Base-by-base conservation (phyloP, 2,113 vertebrate species). In the Perognathus longimembris region DNA sequence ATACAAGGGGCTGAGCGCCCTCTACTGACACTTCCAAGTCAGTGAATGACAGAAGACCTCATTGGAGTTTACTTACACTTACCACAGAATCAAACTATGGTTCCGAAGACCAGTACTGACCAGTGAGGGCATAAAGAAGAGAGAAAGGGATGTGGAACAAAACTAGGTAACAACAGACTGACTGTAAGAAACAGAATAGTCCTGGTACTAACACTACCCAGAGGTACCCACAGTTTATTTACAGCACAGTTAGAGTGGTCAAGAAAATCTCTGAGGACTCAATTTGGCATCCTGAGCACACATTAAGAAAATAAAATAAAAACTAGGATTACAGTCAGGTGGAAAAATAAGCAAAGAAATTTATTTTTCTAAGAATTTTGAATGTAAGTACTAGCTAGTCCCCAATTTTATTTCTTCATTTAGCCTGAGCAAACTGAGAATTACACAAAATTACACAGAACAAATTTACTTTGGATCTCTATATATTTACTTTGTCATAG, bases 1-100 rank as follows among this genome's bases (percentile, higher is more conserved):
- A 95, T 84, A 88, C 2, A 94, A 96, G 84, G 80, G 28, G 30
- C 40, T 0, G n/a, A 67, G 96, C 96, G 97, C 93, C 96, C 96
- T 97, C 97, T 97, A 70, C 67, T 20, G 92, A n/a, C 63, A 21
- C 18, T 54, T 4, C 42, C 7, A 6, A 30, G 9, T 76, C 26
- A 38, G 11, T 38, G n/a, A 32, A 21, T 6, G 40, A 36, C 57
- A 81, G 71, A 82, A 59, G 0, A 0, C 85, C 45, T 20, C 0
- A 9, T 0, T 18, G 10, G 79, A 54, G 26, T 24, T 66, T 88
- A 34, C 28, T 24, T 38, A 77, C 1, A 59, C 69, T 86, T 38
- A 50, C 10, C n/a, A 12, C 7, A 54, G 14, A 74, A 12, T 61
- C 70, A 81, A 0, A 34, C 36, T 28, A n/a, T 74, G 75, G 30